Conservation (phyloP, 1,140 invertebrate genomes). For the Macrotrachela quadricornifera region DNA sequence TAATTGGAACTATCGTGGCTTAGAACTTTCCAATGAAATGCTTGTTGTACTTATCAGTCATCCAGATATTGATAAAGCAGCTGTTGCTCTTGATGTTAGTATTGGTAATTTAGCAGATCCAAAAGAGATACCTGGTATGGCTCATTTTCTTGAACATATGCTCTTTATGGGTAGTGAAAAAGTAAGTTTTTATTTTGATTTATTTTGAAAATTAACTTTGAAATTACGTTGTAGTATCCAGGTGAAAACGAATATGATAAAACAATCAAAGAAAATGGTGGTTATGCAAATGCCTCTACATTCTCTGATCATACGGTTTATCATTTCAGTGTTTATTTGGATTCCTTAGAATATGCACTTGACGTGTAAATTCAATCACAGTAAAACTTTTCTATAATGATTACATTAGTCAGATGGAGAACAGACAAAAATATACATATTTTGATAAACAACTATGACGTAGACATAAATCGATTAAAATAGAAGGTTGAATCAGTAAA, state of each 20-base stretch:
- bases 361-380: conserved; percentile 53
- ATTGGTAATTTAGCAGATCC: conserved; percentile 56
- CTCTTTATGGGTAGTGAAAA: conserved; percentile 68
- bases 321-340: conserved; percentile 74
- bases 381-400: conserved; percentile 9
- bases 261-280: conserved; percentile 68
- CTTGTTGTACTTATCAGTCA: conserved; percentile 76
- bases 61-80: conserved; percentile 68
- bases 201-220: too few relatives aligned
- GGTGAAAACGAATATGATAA: conserved; percentile 53
- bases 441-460: not conserved
- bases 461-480: conserved; percentile 2
- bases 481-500: too few relatives aligned
- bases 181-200: too few relatives aligned
- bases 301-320: conserved; percentile 69
- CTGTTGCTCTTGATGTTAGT: conserved; percentile 46
- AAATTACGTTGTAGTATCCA: conserved; percentile 43
- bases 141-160: conserved; percentile 96
- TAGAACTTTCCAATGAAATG: conserved; percentile 59
- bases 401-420: not conserved
- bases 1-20: conserved; percentile 53
- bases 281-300: conserved; percentile 67
- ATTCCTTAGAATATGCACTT: conserved; percentile 50
- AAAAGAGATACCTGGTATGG: conserved; percentile 58
- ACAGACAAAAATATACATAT: not conserved